Conservation (phyloP, 2,888 invertebrate genomes). For the Xanthia togata region DNA sequence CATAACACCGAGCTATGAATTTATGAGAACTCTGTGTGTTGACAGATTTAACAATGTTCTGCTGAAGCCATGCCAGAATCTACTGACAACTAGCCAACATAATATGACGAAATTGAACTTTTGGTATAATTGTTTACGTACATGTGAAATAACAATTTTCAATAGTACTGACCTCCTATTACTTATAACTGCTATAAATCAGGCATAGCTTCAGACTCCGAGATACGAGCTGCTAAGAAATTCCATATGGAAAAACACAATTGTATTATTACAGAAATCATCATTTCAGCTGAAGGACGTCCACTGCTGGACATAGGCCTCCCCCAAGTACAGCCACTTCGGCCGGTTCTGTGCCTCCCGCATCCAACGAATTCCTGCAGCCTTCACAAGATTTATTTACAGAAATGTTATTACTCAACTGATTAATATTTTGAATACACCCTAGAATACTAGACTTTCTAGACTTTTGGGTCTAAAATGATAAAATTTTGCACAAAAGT, state of each 20-base stretch:
- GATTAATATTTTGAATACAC: too few relatives aligned
- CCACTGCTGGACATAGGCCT: too few relatives aligned
- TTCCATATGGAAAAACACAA: not conserved
- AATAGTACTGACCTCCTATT: not conserved
- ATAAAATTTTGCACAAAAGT: not conserved
- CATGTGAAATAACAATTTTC: not conserved
- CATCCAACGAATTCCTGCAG: too few relatives aligned
- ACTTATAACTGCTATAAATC: not conserved
- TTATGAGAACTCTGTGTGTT: constrained; percentile 4
- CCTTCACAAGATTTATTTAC: too few relatives aligned
- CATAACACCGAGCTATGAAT: not conserved
- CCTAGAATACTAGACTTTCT: too few relatives aligned
- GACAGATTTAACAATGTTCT: not conserved
- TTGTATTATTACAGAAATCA: too few relatives aligned
- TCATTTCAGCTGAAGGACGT: too few relatives aligned
- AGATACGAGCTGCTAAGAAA: not conserved
- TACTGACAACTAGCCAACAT: not conserved
- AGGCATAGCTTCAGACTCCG: not conserved
- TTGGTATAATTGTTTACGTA: not conserved
- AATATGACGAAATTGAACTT: not conserved
- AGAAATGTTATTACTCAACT: too few relatives aligned
- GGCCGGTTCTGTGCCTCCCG: too few relatives aligned
- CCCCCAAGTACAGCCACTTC: too few relatives aligned
- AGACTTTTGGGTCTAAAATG: too few relatives aligned
- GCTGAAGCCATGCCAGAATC: not conserved